These are phyloP conservation scores for Chelmon rostratus DNA, from an alignment of 2,797 vertebrate species.

Conservation along the genomic window DNA sequence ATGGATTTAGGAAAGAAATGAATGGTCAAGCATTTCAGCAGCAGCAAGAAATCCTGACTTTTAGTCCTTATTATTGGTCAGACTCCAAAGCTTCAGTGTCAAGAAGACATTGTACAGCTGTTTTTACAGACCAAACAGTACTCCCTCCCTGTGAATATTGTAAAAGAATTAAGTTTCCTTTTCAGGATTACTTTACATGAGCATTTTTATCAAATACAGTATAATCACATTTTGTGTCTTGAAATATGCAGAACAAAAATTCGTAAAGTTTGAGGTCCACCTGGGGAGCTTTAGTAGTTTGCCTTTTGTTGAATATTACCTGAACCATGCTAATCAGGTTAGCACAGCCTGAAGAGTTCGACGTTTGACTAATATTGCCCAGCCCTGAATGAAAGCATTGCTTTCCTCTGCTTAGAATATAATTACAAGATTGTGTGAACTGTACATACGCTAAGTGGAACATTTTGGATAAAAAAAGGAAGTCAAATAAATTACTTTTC, in stretches of 20 bases:
- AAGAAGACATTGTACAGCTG: background rate
- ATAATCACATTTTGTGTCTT: background rate
- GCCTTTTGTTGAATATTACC: background rate
- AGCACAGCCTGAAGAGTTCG: background rate
- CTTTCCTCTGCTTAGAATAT: background rate
- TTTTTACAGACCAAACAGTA: background rate
- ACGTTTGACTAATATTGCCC: background rate
- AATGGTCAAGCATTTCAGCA: background rate
- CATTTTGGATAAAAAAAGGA: background rate
- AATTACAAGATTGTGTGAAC: background rate
- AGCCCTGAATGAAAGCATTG: background rate
- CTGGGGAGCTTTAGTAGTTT: background rate
- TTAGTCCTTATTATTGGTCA: background rate
- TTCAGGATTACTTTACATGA: background rate
- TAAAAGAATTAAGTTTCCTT: background rate
- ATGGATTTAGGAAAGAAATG: background rate
- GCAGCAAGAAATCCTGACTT: background rate
- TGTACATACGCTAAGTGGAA: background rate
- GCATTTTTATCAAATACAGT: background rate
- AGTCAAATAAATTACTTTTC: conserved; percentile 43
- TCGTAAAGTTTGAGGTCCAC: background rate
- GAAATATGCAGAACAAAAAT: background rate
- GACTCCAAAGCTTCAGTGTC: background rate
- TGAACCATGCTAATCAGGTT: background rate
- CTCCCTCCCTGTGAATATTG: too few species aligned